phyloP scores from a whole-genome alignment of 2,888 invertebrate genomes.

The Cryptophagus acutangulus region DNA sequence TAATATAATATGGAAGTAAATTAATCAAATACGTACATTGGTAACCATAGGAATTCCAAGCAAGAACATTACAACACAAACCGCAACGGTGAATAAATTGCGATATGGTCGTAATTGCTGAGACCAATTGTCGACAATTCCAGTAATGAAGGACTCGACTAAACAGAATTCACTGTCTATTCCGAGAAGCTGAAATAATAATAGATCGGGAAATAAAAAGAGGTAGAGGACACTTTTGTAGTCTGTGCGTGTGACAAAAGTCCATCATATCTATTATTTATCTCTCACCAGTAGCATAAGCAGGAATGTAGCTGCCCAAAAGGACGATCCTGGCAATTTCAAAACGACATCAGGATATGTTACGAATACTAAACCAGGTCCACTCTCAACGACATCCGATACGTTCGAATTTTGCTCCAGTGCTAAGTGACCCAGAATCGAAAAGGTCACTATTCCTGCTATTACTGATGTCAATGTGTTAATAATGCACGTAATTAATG shows the following conservation, averaged over 20 bases:
- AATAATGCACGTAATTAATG: constrained; percentile 64
- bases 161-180: constrained; percentile 71
- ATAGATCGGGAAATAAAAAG: no score
- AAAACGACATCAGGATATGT: constrained; percentile 72
- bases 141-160: constrained; percentile 59
- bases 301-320: constrained; percentile 71
- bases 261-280: background rate
- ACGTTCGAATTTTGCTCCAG: constrained; percentile 51
- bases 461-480: constrained; percentile 69
- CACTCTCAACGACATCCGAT: constrained; percentile 54
- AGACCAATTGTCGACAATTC: constrained; percentile 57
- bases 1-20: no score
- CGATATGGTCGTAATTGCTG: constrained; percentile 54
- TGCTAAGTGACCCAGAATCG: constrained; percentile 68
- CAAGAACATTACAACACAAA: constrained; percentile 77
- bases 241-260: no score
- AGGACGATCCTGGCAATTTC: constrained; percentile 63
- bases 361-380: constrained; percentile 70
- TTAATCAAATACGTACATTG: constrained; percentile 55
- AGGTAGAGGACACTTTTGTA: no score
- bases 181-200: constrained; percentile 63
- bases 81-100: constrained; percentile 61
- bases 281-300: constrained; percentile 62
- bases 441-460: constrained; percentile 72
- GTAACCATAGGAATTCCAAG: constrained; percentile 84